Percentiles rank a stretch among this genome's conserved stretches.
These are phyloP conservation scores for Diarsia brunnea DNA, from an alignment of 2,888 invertebrate genomes.

Conservation along the genomic window DNA sequence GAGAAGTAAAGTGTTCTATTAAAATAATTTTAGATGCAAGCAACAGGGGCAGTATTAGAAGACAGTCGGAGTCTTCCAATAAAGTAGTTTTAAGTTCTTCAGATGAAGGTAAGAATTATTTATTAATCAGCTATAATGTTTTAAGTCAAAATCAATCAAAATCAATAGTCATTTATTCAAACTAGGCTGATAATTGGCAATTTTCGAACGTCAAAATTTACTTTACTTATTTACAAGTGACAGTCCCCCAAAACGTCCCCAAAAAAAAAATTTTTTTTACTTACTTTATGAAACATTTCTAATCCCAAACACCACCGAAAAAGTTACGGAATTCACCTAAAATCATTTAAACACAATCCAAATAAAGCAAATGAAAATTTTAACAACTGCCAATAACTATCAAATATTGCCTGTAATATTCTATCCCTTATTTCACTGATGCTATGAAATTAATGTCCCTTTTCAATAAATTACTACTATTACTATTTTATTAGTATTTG, in stretches of 20 bases:
- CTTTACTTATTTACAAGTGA: too few species aligned
- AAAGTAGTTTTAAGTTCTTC: conserved; percentile 80
- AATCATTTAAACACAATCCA: background rate
- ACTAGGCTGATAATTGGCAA: too few species aligned
- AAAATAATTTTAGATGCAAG: conserved; percentile 39
- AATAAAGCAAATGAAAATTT: background rate
- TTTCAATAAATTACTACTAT: too few species aligned
- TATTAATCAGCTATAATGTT: too few species aligned
- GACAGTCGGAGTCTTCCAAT: conserved; percentile 71
- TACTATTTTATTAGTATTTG: background rate
- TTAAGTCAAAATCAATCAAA: too few species aligned
- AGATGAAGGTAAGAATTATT: conserved; percentile 73
- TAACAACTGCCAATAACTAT: background rate
- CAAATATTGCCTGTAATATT: background rate
- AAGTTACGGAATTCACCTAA: background rate
- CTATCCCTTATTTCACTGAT: background rate
- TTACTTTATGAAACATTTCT: background rate
- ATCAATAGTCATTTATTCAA: too few species aligned
- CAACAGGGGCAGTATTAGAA: conserved; percentile 72
- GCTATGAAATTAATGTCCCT: too few species aligned
- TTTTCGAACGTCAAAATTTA: too few species aligned
- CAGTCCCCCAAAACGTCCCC: too few species aligned
- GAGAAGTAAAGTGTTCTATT: too few species aligned
- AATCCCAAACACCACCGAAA: background rate
- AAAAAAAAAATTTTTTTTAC: too few species aligned